A percentile compares a stretch with the other conserved stretches of the same genome.
Evolutionary conservation across 2,888 invertebrate genomes (phyloP).

Genomic region (Diarsia dahlii): DNA sequence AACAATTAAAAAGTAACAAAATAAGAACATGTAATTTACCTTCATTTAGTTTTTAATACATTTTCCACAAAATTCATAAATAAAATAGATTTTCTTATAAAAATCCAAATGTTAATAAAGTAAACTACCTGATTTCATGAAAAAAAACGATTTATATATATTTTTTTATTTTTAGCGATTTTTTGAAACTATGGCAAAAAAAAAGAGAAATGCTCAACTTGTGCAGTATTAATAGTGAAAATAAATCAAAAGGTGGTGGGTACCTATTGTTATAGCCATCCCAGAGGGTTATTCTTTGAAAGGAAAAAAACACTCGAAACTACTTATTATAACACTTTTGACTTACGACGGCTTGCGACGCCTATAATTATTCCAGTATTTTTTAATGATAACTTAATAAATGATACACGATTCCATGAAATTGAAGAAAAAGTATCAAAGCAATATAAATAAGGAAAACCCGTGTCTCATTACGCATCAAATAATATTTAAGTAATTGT

Average conservation of each 20-base stretch:
- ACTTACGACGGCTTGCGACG: neutral
- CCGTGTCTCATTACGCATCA: conserved; percentile 1
- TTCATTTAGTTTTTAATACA: too few species aligned
- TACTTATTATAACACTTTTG: neutral
- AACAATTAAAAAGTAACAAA: too few species aligned
- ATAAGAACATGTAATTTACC: too few species aligned
- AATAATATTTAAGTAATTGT: conserved; percentile 11
- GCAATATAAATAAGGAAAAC: conserved; percentile 40
- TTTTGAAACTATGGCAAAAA: too few species aligned
- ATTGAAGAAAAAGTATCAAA: neutral
- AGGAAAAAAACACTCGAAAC: neutral
- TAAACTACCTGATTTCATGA: too few species aligned
- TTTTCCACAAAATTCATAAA: too few species aligned
- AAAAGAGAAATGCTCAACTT: too few species aligned
- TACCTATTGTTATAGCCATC: too few species aligned
- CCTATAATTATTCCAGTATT: neutral
- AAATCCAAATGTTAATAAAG: too few species aligned
- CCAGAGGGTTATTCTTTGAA: neutral
- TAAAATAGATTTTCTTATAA: too few species aligned
- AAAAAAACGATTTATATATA: too few species aligned
- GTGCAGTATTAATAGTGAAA: neutral
- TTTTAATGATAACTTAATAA: conserved; percentile 3
- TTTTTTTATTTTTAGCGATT: too few species aligned
- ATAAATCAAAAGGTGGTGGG: neutral
- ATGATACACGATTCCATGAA: neutral